Evolutionary conservation across 2,113 vertebrate genomes (phyloP).

Genomic region (Azemiops feae): DNA sequence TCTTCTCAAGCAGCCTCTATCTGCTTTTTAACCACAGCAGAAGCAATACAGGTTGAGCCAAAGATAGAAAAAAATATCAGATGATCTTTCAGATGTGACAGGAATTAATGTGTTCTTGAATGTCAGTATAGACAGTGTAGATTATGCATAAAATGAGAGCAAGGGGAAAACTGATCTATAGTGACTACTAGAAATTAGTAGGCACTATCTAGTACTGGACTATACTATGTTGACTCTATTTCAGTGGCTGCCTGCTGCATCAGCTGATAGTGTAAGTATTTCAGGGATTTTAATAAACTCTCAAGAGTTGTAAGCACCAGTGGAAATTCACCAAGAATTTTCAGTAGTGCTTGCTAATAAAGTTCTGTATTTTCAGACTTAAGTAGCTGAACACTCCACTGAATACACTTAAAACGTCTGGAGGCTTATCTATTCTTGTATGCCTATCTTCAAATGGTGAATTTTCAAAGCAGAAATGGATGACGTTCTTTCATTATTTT

Average conservation of each 20-base stretch:
- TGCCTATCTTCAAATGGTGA: slow-evolving; percentile 1
- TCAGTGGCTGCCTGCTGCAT: neutral
- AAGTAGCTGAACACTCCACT: neutral
- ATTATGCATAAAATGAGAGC: neutral
- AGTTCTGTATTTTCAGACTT: neutral
- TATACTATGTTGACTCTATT: neutral
- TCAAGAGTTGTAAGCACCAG: neutral
- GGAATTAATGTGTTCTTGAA: neutral
- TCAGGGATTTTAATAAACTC: neutral
- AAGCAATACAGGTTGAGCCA: neutral
- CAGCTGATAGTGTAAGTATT: neutral
- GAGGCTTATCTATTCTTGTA: neutral
- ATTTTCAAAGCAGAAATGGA: neutral
- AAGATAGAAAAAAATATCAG: neutral
- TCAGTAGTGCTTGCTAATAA: neutral
- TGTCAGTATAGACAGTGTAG: neutral
- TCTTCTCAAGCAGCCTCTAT: neutral
- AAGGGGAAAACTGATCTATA: neutral
- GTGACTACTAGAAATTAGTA: neutral
- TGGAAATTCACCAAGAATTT: neutral
- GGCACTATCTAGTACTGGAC: neutral
- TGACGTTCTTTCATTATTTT: neutral
- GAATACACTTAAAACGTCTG: neutral
- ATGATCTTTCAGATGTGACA: neutral
- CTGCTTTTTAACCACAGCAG: neutral